Conservation (phyloP, 2,113 vertebrate species). For the Dascyllus trimaculatus region DNA sequence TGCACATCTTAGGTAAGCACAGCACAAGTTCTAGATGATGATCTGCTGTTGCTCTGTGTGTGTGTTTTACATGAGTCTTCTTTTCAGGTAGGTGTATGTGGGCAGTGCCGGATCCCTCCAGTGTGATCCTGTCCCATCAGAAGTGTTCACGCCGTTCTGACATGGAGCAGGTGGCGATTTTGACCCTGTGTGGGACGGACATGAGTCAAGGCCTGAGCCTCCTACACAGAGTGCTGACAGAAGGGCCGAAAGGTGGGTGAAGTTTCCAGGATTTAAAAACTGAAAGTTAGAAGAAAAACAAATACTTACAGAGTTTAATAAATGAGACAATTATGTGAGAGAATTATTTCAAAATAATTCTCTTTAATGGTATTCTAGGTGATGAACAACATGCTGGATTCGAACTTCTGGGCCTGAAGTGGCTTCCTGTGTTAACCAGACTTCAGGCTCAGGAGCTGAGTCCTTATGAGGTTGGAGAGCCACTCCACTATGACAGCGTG, state of each 20-base stretch:
- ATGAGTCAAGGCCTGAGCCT: conserved; percentile 69
- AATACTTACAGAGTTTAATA: not conserved
- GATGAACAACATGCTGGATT: conserved; percentile 52
- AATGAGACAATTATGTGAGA: not conserved
- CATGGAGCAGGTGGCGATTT: conserved; percentile 79
- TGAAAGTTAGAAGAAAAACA: conserved; percentile 16
- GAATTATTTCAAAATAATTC: not conserved
- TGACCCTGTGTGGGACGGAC: conserved; percentile 78
- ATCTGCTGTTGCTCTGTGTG: not conserved
- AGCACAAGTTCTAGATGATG: not conserved
- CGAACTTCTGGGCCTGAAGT: conserved; percentile 82
- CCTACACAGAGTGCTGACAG: conserved; percentile 63
- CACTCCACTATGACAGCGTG: conserved; percentile 70
- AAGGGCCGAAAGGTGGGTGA: conserved; percentile 56
- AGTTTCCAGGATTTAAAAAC: conserved; percentile 4
- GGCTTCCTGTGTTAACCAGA: conserved; percentile 77
- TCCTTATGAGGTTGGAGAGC: conserved; percentile 83
- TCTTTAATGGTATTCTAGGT: conserved; percentile 31
- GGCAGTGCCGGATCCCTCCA: conserved; percentile 64
- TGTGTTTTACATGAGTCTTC: not conserved
- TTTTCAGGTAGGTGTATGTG: conserved; percentile 78
- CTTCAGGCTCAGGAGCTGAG: conserved; percentile 83
- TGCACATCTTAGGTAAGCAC: conserved; percentile 74
- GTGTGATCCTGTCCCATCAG: conserved; percentile 67
- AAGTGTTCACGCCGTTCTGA: conserved; percentile 62